Base-by-base conservation (phyloP, 2,113 vertebrate genomes). In the Salminus brasiliensis region DNA sequence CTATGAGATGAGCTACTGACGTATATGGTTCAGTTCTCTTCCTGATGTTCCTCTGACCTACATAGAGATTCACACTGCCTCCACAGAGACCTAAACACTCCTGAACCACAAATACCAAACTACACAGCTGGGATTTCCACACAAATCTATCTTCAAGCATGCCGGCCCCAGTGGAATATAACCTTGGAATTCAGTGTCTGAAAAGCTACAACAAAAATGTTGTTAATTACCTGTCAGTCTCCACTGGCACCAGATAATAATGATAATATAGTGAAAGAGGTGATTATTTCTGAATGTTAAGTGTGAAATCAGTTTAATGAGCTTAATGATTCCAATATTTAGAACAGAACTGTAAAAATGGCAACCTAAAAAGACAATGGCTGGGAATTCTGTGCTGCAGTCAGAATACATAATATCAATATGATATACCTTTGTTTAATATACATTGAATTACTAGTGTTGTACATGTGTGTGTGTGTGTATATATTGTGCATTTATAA, bases 1-100 rank as follows among this genome's bases (percentile, higher is more conserved):
- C 72, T 60, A 41, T 68, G 5, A 4, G 6, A 73, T 73, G 8
- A 82, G 67, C 68, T 63, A 59, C 16, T 77, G 62, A 41, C n/a
- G 36, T 82, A 59, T 49, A 49, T 73, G 57, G 67, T 78, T 67
- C 30, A n/a, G 5, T 41, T 57, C 34, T 53, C 47, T 65, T 76
- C 34, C n/a, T 47, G 12, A 41, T 67, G 18, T 29, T 72, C 68
- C 52, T 60, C 59, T 78, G 62, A 57, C 39, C 74, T 82, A 82
- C 79, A 81, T 59, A 63, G 18, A 76, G 55, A 65, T 71, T 65
- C 45, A 49, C 59, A 72, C 60, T 4, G 11, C 62, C 29, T n/a
- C 76, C 41, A 5, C 39, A 34, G 66, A 60, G 55, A 78, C 52
- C 53, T 13, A 53, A 68, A 79, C 30, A 65, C 69, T 32, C 69